Evolutionary conservation across 1,140 invertebrate species (phyloP), one percentile per base, ranked within the genome.

Genomic region (Elysia chlorotica): DNA sequence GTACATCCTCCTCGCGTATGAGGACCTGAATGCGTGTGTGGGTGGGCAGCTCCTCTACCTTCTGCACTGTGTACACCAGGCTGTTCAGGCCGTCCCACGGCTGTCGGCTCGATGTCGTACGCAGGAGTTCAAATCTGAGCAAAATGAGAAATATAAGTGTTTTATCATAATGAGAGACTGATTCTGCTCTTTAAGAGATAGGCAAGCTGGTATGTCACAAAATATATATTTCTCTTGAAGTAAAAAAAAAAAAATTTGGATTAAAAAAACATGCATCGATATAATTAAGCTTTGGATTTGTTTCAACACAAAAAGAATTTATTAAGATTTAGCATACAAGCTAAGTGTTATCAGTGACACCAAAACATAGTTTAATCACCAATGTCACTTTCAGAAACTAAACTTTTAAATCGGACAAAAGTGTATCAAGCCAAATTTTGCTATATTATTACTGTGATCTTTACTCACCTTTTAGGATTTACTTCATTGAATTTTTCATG

Each of bases 381-480:
- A n/a, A n/a, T n/a, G n/a, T n/a, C n/a, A n/a, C n/a, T n/a, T n/a
- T n/a, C n/a, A n/a, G n/a, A n/a, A n/a, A n/a, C n/a, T n/a, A n/a
- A n/a, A n/a, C n/a, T n/a, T n/a, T n/a, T n/a, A n/a, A n/a, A n/a
- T n/a, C n/a, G n/a, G n/a, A n/a, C n/a, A n/a, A n/a, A n/a, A n/a
- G n/a, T n/a, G n/a, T n/a, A n/a, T n/a, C n/a, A n/a, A n/a, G n/a
- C n/a, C n/a, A n/a, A n/a, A n/a, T n/a, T n/a, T n/a, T n/a, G n/a
- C n/a, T 33, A 28, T 37, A 6, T n/a, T 10, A 2, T 25, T 21
- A 62, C 31, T 62, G 31, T 36, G 31, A 25, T 33, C 14, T 38
- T 28, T 53, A 1, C 65, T 73, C 48, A 77, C 76, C 76, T 68
- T 25, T 70, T 38, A 14, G 73, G 70, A 54, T 75, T 77, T 61